phyloP scores from a whole-genome alignment of 2,797 vertebrate species.

The Brachyalestes nurse region DNA sequence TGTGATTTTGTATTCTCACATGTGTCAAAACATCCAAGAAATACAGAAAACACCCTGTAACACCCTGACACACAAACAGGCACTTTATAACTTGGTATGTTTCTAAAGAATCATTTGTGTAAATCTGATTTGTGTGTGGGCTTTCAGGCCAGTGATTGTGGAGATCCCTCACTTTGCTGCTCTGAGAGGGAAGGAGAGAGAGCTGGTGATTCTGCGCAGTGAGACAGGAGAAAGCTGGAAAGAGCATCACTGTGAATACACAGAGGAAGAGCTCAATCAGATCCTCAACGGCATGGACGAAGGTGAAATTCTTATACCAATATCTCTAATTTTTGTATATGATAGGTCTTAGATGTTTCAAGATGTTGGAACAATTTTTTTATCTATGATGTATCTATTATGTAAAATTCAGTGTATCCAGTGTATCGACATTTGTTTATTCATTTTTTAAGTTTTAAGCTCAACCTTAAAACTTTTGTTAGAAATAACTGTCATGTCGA shows the following conservation, averaged over 20 bases:
- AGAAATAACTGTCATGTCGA: no score
- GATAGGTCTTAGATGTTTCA: neutral
- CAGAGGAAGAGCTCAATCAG: constrained; percentile 94
- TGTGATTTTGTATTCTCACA: constrained; percentile 5
- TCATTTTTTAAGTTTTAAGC: no score
- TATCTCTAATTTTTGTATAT: neutral
- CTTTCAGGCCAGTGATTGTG: constrained; percentile 94
- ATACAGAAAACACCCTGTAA: constrained; percentile 10
- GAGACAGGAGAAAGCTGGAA: constrained; percentile 98
- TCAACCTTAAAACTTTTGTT: neutral
- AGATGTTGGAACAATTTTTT: neutral
- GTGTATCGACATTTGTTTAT: no score
- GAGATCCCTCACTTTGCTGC: constrained; percentile 99
- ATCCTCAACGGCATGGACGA: constrained; percentile 98
- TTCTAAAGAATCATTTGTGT: neutral
- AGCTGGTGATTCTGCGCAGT: constrained; percentile 95
- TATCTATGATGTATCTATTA: neutral
- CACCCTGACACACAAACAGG: neutral
- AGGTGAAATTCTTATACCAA: constrained; percentile 74
- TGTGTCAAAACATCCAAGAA: neutral
- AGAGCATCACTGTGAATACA: constrained; percentile 96
- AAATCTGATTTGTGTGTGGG: constrained; percentile 58
- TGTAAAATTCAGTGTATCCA: neutral
- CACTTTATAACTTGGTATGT: neutral
- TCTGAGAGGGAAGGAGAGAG: constrained; percentile 92